A percentile compares a stretch with the other conserved stretches of the same genome.
Evolutionary conservation across 2,888 invertebrate species (phyloP).

Genomic region (Panopea generosa): DNA sequence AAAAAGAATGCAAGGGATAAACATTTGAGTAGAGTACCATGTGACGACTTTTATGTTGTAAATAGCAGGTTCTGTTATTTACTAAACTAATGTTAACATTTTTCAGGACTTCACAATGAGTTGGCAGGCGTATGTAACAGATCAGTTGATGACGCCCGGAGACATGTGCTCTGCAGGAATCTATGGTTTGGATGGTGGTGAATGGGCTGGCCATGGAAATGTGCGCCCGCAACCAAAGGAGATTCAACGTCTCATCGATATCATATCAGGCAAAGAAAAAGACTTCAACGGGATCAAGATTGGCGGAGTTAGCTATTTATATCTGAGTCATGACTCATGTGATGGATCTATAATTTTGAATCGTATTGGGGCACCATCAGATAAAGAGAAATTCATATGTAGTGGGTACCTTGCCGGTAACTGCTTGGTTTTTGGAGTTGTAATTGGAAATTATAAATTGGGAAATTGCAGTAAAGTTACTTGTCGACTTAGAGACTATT

Average conservation of each 20-base stretch:
- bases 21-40: too few relatives aligned
- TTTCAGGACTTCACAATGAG: slow-evolving; percentile 7
- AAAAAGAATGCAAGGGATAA: too few relatives aligned
- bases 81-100: not conserved
- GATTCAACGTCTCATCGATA: slow-evolving; percentile 45
- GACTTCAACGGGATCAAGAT: slow-evolving; percentile 56
- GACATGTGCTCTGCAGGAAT: slow-evolving; percentile 58
- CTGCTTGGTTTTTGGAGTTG: slow-evolving; percentile 55
- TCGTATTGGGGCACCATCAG: slow-evolving; percentile 45
- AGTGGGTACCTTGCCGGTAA: slow-evolving; percentile 48
- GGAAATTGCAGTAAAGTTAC: slow-evolving; percentile 58
- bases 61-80: too few relatives aligned
- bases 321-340: slow-evolving; percentile 44
- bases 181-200: slow-evolving; percentile 56
- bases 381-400: slow-evolving; percentile 54
- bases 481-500: slow-evolving; percentile 58
- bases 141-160: slow-evolving; percentile 56
- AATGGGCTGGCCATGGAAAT: slow-evolving; percentile 53
- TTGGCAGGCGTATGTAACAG: slow-evolving; percentile 56
- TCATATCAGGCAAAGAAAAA: slow-evolving; percentile 48
- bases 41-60: too few relatives aligned
- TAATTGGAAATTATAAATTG: slow-evolving; percentile 58
- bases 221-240: slow-evolving; percentile 45
- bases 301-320: slow-evolving; percentile 51
- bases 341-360: slow-evolving; percentile 54